Conservation (phyloP, 2,113 vertebrate genomes). For the Nycticorax nycticorax region DNA sequence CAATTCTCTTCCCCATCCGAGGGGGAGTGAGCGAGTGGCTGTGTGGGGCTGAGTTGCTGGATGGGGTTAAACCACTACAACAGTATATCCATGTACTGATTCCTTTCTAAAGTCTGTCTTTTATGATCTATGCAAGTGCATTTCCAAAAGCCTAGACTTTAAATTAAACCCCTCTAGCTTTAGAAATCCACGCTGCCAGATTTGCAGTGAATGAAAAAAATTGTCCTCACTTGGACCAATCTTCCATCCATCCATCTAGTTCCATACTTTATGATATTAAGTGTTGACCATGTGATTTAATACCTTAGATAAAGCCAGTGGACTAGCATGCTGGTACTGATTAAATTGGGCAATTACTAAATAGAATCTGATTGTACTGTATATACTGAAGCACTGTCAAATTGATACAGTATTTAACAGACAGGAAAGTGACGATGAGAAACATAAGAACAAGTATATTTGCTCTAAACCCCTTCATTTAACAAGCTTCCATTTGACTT, state of each 20-base stretch:
- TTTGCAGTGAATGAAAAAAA: neutral
- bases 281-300: neutral
- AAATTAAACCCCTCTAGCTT: neutral
- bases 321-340: conserved; percentile 34
- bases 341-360: conserved; percentile 63
- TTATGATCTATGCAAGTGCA: fast-evolving
- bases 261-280: neutral
- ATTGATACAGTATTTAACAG: conserved; percentile 49
- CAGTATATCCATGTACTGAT: neutral
- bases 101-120: neutral
- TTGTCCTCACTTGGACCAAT: neutral
- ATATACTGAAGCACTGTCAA: conserved; percentile 43
- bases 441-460: neutral
- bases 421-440: neutral
- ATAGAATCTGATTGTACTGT: conserved; percentile 26
- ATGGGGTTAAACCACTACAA: too few species aligned
- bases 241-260: neutral
- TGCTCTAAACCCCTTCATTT: neutral
- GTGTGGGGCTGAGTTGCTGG: too few species aligned
- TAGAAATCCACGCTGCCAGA: neutral
- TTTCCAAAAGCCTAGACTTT: neutral
- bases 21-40: too few species aligned
- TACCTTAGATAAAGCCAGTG: conserved; percentile 8
- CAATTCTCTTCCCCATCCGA: too few species aligned
- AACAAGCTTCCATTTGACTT: neutral